Evolutionary conservation across 2,888 invertebrate genomes (phyloP), one percentile per base, ranked within the genome.

Genomic region (Metellina segmentata): DNA sequence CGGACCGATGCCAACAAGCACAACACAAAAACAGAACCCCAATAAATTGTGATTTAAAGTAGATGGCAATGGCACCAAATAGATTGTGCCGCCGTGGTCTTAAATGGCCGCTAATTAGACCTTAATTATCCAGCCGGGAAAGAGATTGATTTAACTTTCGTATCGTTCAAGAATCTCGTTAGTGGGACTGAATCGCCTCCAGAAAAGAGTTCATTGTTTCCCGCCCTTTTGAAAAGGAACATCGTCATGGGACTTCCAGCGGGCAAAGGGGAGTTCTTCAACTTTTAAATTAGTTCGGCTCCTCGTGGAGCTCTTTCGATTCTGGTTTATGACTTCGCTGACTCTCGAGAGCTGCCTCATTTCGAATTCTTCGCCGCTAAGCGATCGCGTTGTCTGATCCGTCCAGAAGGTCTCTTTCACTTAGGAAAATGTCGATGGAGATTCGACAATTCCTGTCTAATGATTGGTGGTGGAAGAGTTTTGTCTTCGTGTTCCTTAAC

Each of bases 51-150:
- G 85, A 85, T 75, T 85, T 75, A 75, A 75, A 85, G 72, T 34
- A 74, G 75, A n/a, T 8, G n/a, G 53, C 81, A 53, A 53, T 81
- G 34, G 61, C 6, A 81, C 16, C 61, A 20, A 34, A 20, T 11
- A 9, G 20, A 53, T 52, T 34, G 16, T n/a, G 72, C 7, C 11
- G 4, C 34, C 34, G 85, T 61, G 85, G 74, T 13, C 85, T 75
- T 85, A 85, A 86, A 86, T 70, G 78, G 77, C 70, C 49, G 78
- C 85, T 86, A 86, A 86, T 86, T 86, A 78, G 85, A 78, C 85
- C 78, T 78, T 86, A 86, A 86, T 86, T 86, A 86, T 49, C 78
- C 51, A 86, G 69, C 69, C 61, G 85, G 78, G 77, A 61, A 61
- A 19, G 77, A 78, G 51, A 70, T 86, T 69, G 85, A 86, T 86